These are phyloP conservation scores for Caenorhabditis sp. DNA, from an alignment of 2,888 invertebrate species.

Conservation along the genomic window DNA sequence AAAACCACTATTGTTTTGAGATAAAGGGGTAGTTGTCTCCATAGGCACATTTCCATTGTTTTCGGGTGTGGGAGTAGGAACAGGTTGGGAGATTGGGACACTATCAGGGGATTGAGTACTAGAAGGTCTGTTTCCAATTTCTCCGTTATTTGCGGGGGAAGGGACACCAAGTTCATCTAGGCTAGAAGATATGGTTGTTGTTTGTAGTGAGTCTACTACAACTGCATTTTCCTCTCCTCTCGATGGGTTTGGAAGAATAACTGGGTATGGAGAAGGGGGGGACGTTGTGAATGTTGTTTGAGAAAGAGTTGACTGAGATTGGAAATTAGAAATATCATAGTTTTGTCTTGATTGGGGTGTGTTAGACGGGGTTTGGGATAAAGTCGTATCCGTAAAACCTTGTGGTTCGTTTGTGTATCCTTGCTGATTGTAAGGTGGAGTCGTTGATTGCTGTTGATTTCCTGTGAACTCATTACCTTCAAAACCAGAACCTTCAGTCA, in stretches of 20 bases:
- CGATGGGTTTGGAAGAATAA: conserved; percentile 28
- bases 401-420: conserved; percentile 27
- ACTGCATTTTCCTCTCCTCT: conserved; percentile 17
- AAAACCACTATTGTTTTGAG: conserved; percentile 21
- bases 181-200: conserved; percentile 45
- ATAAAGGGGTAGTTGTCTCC: conserved; percentile 29
- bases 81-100: conserved; percentile 9
- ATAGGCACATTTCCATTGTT: conserved; percentile 46
- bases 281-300: not conserved
- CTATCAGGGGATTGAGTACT: conserved; percentile 17
- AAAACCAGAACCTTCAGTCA: conserved; percentile 42
- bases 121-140: not conserved
- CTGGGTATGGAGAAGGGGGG: conserved; percentile 23
- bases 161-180: conserved; percentile 39
- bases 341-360: not conserved
- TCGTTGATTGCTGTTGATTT: conserved; percentile 31
- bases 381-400: conserved; percentile 30
- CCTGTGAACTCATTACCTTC: conserved; percentile 38
- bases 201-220: not conserved
- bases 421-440: conserved; percentile 16
- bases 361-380: conserved; percentile 11
- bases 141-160: conserved; percentile 20
- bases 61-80: not conserved
- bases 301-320: not conserved
- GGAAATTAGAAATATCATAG: conserved; percentile 1